Evolutionary conservation across 2,888 invertebrate species (phyloP), one percentile per base, ranked within the genome.

Genomic region (Anoplius nigerrimus): DNA sequence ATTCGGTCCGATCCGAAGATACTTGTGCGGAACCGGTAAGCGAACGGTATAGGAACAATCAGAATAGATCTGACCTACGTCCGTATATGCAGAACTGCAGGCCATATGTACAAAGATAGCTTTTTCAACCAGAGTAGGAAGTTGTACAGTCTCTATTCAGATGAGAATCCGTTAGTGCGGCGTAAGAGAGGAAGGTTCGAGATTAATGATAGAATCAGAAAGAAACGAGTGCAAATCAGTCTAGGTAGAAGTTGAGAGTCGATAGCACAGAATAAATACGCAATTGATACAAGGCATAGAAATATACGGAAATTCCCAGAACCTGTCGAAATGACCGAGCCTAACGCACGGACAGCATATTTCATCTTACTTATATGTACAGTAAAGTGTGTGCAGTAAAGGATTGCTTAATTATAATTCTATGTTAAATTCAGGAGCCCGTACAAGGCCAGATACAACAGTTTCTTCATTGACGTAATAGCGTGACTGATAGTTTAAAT

Each of bases 251-350:
- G 78, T 86, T 81, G 69, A 75, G 79, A 75, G 71, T 83, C 83
- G 79, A 86, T 85, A 88, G 87, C 88, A 87, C 86, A 87, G 88
- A 87, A 82, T 85, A 78, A 74, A 79, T 78, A 78, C 75, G 79
- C 79, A 73, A n/a, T 75, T 82, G 63, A 67, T 82, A 80, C 79
- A 78, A 79, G 75, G 75, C 74, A 59, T 54, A 64, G 64, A 73
- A 21, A 69, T 62, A 53, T 48, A 34, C 48, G 64, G 70, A 71
- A 69, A 51, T 62, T 75, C 83, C 80, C 71, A 18, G 69, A 69
- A 71, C 75, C 76, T 78, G 54, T 60, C 48, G 8, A 48, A 48
- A 18, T 16, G 16, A 11, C 16, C 48, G 3, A 48, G 48, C 48
- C 16, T 18, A 42, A 42, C 48, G 18, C n/a, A 48, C 11, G 11